Conservation (phyloP, 2,888 invertebrate genomes). For the Neocrepidodera transversa region DNA sequence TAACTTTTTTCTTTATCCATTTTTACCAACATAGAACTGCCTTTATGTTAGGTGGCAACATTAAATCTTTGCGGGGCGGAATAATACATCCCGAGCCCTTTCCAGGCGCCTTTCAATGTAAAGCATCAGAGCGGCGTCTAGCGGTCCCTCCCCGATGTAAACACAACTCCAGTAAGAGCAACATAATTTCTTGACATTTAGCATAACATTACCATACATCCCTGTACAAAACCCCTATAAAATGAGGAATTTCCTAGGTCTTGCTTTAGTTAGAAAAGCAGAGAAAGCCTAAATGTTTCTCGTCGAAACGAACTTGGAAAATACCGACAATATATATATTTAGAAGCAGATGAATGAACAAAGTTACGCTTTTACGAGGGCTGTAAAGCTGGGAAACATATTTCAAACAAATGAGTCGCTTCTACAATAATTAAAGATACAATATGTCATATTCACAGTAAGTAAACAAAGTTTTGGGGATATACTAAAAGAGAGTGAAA, state of each 20-base stretch:
- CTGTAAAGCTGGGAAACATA: neutral
- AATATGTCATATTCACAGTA: no score
- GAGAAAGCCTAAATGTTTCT: constrained; percentile 17
- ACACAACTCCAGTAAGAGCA: constrained; percentile 25
- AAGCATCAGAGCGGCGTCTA: constrained; percentile 3
- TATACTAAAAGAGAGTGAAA: no score
- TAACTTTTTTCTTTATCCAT: neutral
- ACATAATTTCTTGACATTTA: constrained; percentile 36
- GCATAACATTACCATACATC: constrained; percentile 36
- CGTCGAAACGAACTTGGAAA: constrained; percentile 8
- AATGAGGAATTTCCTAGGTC: constrained; percentile 30
- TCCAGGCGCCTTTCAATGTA: constrained; percentile 3
- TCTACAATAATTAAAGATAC: neutral
- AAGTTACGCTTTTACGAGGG: neutral
- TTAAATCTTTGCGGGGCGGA: constrained; percentile 1
- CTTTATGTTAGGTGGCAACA: constrained; percentile 5
- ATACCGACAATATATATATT: neutral
- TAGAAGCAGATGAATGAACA: neutral
- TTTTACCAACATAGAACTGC: neutral
- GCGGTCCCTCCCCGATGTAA: constrained; percentile 21
- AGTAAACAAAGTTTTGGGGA: no score
- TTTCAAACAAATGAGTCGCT: neutral
- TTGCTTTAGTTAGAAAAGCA: neutral
- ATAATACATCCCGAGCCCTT: neutral
- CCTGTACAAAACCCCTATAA: constrained; percentile 27